These are phyloP conservation scores for Channallabes apus DNA, from an alignment of 2,797 vertebrate species.

Conservation along the genomic window DNA sequence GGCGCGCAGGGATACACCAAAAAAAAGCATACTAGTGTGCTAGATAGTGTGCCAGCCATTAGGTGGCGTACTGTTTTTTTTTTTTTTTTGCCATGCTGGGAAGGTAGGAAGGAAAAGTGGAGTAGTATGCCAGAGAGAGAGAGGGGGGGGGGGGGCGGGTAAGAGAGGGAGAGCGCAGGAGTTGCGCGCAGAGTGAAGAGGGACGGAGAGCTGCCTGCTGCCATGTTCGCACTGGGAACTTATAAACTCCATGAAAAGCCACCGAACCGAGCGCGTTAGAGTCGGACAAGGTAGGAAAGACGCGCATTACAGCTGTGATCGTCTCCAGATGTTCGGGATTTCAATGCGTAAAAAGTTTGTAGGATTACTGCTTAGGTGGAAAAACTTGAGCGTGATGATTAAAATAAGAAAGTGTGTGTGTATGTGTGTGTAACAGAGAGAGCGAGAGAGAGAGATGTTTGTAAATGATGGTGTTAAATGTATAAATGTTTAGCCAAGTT, in stretches of 20 bases:
- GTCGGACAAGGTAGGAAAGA: constrained; percentile 64
- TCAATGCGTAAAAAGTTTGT: constrained; percentile 8
- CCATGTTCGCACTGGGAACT: constrained; percentile 76
- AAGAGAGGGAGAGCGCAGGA: constrained; percentile 54
- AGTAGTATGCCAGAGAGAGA: constrained; percentile 44
- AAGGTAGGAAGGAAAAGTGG: neutral
- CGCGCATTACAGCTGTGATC: neutral
- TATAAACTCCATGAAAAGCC: constrained; percentile 71
- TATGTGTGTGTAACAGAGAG: neutral
- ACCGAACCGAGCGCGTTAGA: constrained; percentile 64
- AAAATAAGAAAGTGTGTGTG: neutral
- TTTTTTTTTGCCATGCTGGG: neutral
- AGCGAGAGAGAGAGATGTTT: neutral
- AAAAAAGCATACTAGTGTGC: constrained; percentile 7
- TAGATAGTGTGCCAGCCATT: neutral
- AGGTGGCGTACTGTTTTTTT: constrained; percentile 3
- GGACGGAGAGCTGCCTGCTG: constrained; percentile 46
- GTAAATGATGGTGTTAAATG: neutral
- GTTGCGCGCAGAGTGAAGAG: constrained; percentile 53
- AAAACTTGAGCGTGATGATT: constrained; percentile 18
- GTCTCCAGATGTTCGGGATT: neutral
- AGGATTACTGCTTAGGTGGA: constrained; percentile 7
- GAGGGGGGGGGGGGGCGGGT: constrained; percentile 21
- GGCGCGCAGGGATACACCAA: constrained; percentile 75
- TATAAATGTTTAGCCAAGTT: constrained; percentile 11